Evolutionary conservation across 2,888 invertebrate species (phyloP).

Genomic region (Boloria selene): DNA sequence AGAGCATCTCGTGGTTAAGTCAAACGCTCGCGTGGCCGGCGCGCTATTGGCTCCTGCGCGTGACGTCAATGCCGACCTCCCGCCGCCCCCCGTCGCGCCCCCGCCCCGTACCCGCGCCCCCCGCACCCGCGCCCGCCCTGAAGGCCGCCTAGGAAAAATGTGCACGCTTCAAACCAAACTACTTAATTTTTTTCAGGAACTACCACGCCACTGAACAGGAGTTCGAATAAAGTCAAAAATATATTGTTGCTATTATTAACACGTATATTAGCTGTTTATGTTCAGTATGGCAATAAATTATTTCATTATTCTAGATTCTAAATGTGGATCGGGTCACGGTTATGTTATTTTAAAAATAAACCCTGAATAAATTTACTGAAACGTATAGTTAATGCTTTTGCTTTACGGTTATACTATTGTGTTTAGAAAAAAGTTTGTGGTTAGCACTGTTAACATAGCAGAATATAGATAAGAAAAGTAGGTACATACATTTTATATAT

Average conservation of each 20-base stretch:
- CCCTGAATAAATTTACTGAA: constrained; percentile 16
- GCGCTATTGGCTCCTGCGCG: constrained; percentile 67
- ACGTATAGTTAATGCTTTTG: constrained; percentile 5
- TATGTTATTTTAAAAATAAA: constrained; percentile 28
- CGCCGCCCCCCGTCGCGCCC: constrained; percentile 43
- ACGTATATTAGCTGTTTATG: neutral
- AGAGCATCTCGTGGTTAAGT: constrained; percentile 65
- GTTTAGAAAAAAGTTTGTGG: neutral
- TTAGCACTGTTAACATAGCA: neutral
- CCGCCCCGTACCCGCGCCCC: constrained; percentile 53
- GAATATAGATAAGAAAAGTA: no score
- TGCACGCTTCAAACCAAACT: constrained; percentile 69
- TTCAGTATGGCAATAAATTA: constrained; percentile 15
- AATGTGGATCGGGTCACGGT: constrained; percentile 21
- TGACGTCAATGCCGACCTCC: constrained; percentile 81
- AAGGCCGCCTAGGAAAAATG: constrained; percentile 77
- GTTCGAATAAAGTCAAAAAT: constrained; percentile 9
- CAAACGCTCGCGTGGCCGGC: constrained; percentile 56
- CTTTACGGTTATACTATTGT: neutral
- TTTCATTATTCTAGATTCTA: constrained; percentile 23
- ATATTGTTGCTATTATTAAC: neutral
- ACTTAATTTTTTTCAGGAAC: constrained; percentile 41
- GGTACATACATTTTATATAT: no score
- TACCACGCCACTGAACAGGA: constrained; percentile 3
- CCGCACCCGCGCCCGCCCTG: constrained; percentile 52